Percentiles rank a stretch among this genome's conserved stretches.
These are phyloP conservation scores for Dunckerocampus dactyliophorus DNA, from an alignment of 2,113 vertebrate genomes.

Conservation along the genomic window DNA sequence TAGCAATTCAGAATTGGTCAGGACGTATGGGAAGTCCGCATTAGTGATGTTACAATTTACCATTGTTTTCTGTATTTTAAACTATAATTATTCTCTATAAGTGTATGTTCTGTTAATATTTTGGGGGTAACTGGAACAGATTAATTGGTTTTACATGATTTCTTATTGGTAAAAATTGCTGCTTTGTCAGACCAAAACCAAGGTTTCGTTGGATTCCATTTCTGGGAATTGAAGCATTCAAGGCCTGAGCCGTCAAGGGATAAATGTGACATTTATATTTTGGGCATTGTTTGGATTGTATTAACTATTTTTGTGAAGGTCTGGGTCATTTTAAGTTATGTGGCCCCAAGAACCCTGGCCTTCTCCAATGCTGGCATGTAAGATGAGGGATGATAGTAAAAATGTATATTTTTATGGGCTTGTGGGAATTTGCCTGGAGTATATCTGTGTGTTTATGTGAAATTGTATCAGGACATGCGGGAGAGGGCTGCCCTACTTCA, in stretches of 20 bases:
- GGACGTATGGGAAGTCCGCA: no score
- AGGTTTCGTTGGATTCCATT: background rate
- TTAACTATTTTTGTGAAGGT: background rate
- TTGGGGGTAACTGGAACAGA: no score
- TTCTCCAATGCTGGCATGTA: background rate
- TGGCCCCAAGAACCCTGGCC: no score
- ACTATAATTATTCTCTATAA: no score
- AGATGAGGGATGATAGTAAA: background rate
- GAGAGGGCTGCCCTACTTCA: conserved; percentile 36
- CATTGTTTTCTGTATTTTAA: no score
- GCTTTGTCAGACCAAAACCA: no score
- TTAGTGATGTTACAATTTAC: no score
- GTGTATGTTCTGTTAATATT: no score
- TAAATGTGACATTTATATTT: conserved; percentile 8
- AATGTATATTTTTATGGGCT: background rate
- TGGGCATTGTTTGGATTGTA: background rate
- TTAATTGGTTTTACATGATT: no score
- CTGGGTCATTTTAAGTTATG: background rate
- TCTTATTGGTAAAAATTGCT: no score
- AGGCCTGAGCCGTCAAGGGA: background rate
- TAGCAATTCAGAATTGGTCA: no score
- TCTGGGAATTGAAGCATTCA: background rate
- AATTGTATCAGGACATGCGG: conserved; percentile 5
- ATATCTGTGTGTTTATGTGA: conserved; percentile 29
- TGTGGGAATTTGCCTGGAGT: conserved; percentile 14